phyloP scores from a whole-genome alignment of 1,140 invertebrate species.

The Dermatophagoides farinae region DNA sequence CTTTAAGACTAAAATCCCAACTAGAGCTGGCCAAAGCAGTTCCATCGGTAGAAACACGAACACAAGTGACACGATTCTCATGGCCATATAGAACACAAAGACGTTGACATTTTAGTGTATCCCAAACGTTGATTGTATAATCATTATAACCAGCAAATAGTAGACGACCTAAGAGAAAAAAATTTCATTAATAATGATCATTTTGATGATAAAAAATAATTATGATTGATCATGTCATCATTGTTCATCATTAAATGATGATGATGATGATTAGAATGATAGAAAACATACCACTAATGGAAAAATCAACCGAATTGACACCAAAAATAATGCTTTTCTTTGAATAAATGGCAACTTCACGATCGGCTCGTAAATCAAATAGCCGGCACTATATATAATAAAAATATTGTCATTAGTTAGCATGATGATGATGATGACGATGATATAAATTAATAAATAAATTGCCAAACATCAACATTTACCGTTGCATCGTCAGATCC shows the following conservation, averaged over 20 bases:
- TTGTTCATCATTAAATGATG: not conserved
- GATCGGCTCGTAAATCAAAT: constrained; percentile 90
- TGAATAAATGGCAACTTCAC: constrained; percentile 85
- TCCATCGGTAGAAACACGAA: constrained; percentile 89
- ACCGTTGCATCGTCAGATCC: constrained; percentile 93
- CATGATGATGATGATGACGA: constrained; percentile 3
- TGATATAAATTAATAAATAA: not conserved
- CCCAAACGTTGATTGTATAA: constrained; percentile 97
- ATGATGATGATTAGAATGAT: not conserved
- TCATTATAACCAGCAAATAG: constrained; percentile 97
- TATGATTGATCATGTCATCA: not conserved
- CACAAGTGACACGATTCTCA: constrained; percentile 86
- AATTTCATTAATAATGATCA: too few species aligned
- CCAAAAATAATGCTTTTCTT: constrained; percentile 97
- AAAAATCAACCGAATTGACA: constrained; percentile 93
- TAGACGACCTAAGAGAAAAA: constrained; percentile 43
- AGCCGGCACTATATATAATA: constrained; percentile 51
- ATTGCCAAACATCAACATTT: constrained; percentile 19
- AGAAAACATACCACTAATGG: constrained; percentile 51
- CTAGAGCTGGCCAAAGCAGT: constrained; percentile 89
- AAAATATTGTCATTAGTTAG: constrained; percentile 19
- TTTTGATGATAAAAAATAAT: constrained; percentile 5
- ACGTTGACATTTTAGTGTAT: constrained; percentile 77
- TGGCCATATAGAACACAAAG: constrained; percentile 86
- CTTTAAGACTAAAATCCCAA: constrained; percentile 89